Base-by-base conservation (phyloP, 2,113 vertebrate genomes). In the Mustela lutreola region DNA sequence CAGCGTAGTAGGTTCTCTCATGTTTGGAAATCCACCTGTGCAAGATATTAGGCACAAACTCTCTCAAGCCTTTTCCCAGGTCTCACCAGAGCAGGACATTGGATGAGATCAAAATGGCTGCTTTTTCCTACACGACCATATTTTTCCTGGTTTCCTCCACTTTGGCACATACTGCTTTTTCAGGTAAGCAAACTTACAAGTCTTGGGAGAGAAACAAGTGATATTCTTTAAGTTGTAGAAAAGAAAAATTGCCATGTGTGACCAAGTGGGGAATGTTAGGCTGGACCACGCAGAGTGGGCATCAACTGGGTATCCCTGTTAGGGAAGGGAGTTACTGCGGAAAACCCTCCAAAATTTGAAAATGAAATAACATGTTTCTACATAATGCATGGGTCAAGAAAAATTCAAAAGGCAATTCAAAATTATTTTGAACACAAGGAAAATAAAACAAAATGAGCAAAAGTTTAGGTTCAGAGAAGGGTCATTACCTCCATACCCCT, bases 121-220 rank as follows among this genome's bases (percentile, higher is more conserved):
- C 50, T 36, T 65, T 45, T 56, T 5, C 14, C 39, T 3, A 1
- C 0, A 21, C 70, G 36, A 53, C 18, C 28, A 0, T 42, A 5
- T 58, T 91, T 76, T 78, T 93, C 39, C 86, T 95, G 76, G 2
- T 73, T 12, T 88, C 4, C 16, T 97, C 28, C 14, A 48, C 39
- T 58, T 56, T 87, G 85, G 11, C 39, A 56, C 91, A 73, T 21
- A 18, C 15, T 71, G 71, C 39, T 85, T 60, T 53, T 45, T 81
- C 97, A 97, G 95, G 97, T 97, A 91, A 97, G 97, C 16, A 81
- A 90, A 19, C 33, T n/a, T 53, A 26, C 9, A 82, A 15, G 16
- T 73, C 42, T 91, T 58, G 33, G 42, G 26, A 82, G n/a, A n/a
- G 48, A 60, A 85, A 39, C 1, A 31, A 31, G 9, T 45, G 3